Evolutionary conservation across 2,888 invertebrate species (phyloP), one percentile per base, ranked within the genome.

Genomic region (Rutpela maculata): DNA sequence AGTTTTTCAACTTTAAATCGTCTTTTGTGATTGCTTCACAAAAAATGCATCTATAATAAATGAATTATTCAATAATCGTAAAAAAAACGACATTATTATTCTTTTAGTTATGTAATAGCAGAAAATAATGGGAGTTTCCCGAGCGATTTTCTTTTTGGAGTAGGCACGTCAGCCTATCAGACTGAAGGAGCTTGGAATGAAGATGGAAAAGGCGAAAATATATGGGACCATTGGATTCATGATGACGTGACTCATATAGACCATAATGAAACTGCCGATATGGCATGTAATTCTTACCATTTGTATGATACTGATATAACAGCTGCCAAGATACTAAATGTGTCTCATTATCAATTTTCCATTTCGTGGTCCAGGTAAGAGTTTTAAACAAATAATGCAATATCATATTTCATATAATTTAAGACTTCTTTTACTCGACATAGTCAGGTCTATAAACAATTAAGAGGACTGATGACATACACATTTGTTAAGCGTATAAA

Each of bases 181-280:
- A 67, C 17, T 10, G 67, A 67, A 85, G 89, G 89, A 35, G 89
- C 74, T 15, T 89, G 89, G 89, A 50, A 82, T 19, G 74, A 66
- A 56, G 82, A 81, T 60, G 93, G 92, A 9, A 93, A 93, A 89
- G 91, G 92, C 2, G 92, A 92, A 82, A 93, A 91, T 83, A 92
- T 93, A 18, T 95, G 94, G 95, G 95, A 95, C 87, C 90, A 90
- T 6, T 92, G 93, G 83, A 91, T 92, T 0, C 93, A 93, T 81
- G 57, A 59, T 0, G 83, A 90, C 59, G 91, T 92, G 0, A 91
- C 92, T 0, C 84, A 89, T 0, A 90, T 94, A 0, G 88, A 87
- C 66, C 92, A 93, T 83, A 89, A 89, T 60, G 88, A 89, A 17
- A 93, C 91, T 57, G 94, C 92, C 0, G 93, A 94, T 84, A 88